These are phyloP conservation scores for Epinephelus lanceolatus DNA, from an alignment of 2,113 vertebrate species.

Conservation along the genomic window DNA sequence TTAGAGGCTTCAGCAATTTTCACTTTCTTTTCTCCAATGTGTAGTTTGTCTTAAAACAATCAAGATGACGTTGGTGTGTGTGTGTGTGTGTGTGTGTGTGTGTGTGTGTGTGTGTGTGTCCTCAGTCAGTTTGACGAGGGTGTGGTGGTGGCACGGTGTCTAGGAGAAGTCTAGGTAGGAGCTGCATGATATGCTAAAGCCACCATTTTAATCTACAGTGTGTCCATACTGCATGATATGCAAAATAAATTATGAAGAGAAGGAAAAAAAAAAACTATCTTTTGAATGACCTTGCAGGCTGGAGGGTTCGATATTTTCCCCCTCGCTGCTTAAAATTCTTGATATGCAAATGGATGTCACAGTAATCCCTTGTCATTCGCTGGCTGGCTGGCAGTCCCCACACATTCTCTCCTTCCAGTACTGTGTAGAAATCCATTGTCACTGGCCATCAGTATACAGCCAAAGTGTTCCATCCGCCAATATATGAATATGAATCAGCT, in stretches of 20 bases:
- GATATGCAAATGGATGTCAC: slow-evolving; percentile 85
- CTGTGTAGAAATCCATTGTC: slow-evolving; percentile 44
- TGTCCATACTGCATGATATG: slow-evolving; percentile 82
- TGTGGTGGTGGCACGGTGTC: slow-evolving; percentile 52
- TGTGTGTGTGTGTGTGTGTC: not conserved
- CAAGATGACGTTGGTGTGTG: slow-evolving; percentile 27
- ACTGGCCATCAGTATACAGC: slow-evolving; percentile 8
- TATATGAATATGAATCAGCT: not conserved
- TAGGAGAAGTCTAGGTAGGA: slow-evolving; percentile 74
- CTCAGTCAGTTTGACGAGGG: slow-evolving; percentile 61
- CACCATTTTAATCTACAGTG: slow-evolving; percentile 76
- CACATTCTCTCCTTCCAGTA: slow-evolving; percentile 37
- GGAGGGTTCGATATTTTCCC: slow-evolving; percentile 87
- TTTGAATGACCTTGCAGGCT: slow-evolving; percentile 88
- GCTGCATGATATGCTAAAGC: slow-evolving; percentile 81
- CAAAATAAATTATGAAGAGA: slow-evolving; percentile 82
- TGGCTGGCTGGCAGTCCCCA: slow-evolving; percentile 44
- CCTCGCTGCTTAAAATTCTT: slow-evolving; percentile 84
- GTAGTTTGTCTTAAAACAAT: slow-evolving; percentile 51
- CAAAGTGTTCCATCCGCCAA: not conserved
- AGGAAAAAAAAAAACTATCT: slow-evolving; percentile 82
- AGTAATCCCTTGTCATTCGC: slow-evolving; percentile 83
- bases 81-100: not conserved
- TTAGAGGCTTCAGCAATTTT: slow-evolving; percentile 62
- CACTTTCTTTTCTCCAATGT: slow-evolving; percentile 23